phyloP scores from a whole-genome alignment of 2,888 invertebrate genomes.

The Sinodicranocentrus sp. region DNA sequence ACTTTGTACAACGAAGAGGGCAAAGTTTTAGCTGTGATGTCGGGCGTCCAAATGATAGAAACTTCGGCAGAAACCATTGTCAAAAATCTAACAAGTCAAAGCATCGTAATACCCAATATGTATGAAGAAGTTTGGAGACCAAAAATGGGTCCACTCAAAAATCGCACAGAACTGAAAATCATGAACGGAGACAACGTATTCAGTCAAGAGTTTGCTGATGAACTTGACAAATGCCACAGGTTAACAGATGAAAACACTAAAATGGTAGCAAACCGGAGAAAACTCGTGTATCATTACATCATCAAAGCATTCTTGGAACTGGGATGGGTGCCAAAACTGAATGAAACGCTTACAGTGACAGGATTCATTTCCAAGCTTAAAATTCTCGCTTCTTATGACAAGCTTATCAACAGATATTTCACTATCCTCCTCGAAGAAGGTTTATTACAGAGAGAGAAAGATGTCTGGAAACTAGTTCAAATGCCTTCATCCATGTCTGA shows the following conservation, averaged over 20 bases:
- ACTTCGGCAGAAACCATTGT: conserved; percentile 53
- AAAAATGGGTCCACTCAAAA: conserved; percentile 30
- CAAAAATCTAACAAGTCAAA: conserved; percentile 39
- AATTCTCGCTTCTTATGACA: conserved; percentile 16
- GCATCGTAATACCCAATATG: conserved; percentile 36
- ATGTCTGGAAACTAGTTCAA: conserved; percentile 23
- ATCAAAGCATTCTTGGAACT: conserved; percentile 45
- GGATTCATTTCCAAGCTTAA: conserved; percentile 34
- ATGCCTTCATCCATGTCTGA: neutral
- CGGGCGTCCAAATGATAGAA: conserved; percentile 55
- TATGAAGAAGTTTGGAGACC: conserved; percentile 63
- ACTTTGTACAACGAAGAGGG: conserved; percentile 18
- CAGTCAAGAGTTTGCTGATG: conserved; percentile 15
- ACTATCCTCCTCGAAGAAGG: conserved; percentile 57
- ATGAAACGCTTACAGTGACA: conserved; percentile 1
- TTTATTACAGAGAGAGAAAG: neutral
- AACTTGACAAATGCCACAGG: conserved; percentile 4
- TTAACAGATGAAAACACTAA: neutral
- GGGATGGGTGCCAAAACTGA: conserved; percentile 37
- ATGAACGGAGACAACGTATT: conserved; percentile 25
- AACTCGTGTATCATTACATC: conserved; percentile 15
- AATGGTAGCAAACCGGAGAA: conserved; percentile 18
- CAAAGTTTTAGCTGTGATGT: conserved; percentile 49
- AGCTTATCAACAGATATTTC: conserved; percentile 50
- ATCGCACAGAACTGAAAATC: conserved; percentile 17